Evolutionary conservation across 2,888 invertebrate species (phyloP).

Genomic region (Papilio demoleus): DNA sequence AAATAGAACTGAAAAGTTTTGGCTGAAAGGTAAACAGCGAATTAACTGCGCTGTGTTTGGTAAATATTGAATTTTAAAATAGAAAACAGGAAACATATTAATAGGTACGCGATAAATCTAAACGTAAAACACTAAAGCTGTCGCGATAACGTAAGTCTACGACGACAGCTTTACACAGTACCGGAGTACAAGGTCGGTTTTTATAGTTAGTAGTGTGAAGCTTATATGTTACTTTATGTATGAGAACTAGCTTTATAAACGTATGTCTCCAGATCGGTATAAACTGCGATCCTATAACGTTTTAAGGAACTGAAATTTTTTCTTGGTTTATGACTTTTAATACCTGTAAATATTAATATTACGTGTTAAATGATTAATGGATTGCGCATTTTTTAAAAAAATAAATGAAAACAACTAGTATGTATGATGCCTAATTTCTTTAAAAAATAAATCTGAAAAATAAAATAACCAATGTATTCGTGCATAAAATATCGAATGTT

Average conservation of each 20-base stretch:
- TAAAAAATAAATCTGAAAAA: no score
- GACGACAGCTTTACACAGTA: conserved; percentile 36
- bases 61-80: conserved; percentile 23
- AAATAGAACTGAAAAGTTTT: conserved; percentile 7
- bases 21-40: background rate
- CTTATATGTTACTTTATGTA: conserved; percentile 49
- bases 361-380: no score
- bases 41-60: background rate
- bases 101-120: conserved; percentile 25
- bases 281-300: background rate
- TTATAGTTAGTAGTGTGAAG: conserved; percentile 50
- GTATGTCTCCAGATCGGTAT: conserved; percentile 4
- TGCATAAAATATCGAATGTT: background rate
- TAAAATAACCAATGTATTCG: background rate
- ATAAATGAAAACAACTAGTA: no score
- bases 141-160: conserved; percentile 18
- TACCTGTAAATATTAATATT: background rate
- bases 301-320: background rate
- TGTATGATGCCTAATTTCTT: no score
- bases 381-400: no score
- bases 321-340: background rate
- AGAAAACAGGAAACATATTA: conserved; percentile 17
- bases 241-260: conserved; percentile 38
- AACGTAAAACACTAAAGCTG: conserved; percentile 31
- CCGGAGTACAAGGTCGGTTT: conserved; percentile 46